Evolutionary conservation across 2,113 vertebrate species (phyloP), one percentile per base, ranked within the genome.

Genomic region (Setophaga kirtlandii): DNA sequence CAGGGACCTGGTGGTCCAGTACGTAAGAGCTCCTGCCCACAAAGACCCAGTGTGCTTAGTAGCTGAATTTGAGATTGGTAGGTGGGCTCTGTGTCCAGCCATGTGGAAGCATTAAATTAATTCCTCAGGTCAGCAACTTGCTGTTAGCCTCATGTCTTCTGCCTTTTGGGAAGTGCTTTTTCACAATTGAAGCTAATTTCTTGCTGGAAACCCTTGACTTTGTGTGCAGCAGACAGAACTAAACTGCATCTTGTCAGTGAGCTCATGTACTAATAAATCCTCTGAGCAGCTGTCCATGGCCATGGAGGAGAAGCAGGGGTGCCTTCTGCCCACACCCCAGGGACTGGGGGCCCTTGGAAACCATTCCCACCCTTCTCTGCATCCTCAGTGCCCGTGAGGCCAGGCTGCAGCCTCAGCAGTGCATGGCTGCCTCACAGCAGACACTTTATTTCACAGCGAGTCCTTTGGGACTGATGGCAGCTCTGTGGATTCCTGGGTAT

Each of bases 241-340:
- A 46, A 87, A 75, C 49, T 68, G 49, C 10, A n/a, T 25, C 58
- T 56, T 63, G 35, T 75, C 69, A 60, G 30, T 24, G 35, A 90
- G 56, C 39, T 81, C 27, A 30, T 5, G 10, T 31, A 4, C 44
- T 86, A 60, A 41, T 58, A 88, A 90, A 46, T 44, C 7, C 11
- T 25, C 64, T 64, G 44, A 46, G 41, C 49, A 91, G 25, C 44
- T 27, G 47, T 35, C 14, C 63, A 35, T 2, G 53, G 67, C 28
- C 23, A 15, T 6, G 6, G 14, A 83, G 6, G 14, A 83, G 47
- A 37, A 74, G 24, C 5, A 21, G 28, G 22, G 10, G 0, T 28
- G 14, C 6, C 17, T 10, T 47, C 21, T 55, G 35, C 16, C 49
- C 42, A 5, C 0, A 0, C 6, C 22, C 16, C 6, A 0, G 1